Base-by-base conservation (phyloP, 2,888 invertebrate species). In the Pollenia amentaria region DNA sequence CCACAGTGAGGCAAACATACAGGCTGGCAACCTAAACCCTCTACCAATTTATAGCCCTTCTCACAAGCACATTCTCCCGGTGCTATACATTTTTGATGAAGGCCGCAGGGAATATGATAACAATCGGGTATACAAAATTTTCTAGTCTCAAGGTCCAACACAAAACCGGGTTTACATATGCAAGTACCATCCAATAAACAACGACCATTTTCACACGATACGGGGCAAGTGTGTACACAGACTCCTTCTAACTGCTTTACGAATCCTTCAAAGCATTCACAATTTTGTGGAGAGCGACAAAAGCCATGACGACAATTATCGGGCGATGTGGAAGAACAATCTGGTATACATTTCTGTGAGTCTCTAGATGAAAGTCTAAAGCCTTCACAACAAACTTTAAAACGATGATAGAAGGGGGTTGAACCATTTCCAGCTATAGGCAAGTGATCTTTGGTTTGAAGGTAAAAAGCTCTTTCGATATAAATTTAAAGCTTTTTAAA, bases 311-410 rank as follows among this genome's bases (percentile, higher is more conserved):
- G 90, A 60, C 94, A 94, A 84, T 94, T 94, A 2, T 90, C 88
- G 2, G 94, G 93, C 14, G 92, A 90, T 3, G 77, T 84, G 9
- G 55, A 64, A 0, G 76, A 67, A 88, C 95, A 95, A 16, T 92
- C 90, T 0, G 94, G 93, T 53, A 91, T 88, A 88, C 94, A 94
- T 73, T 65, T 64, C 0, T 67, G 21, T 70, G 65, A 67, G 90
- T 94, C 94, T 91, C 95, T 94, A 1, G 94, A 93, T 89, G 95
- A 95, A 6, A 94, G 94, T 73, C 94, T 93, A 92, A 95, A 97
- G 38, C 97, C 97, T 0, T 94, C 94, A 90, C 97, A 97, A 90
- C 97, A 97, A 16, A 95, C 94, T 73, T 95, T 94, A 87, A 96
- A 94, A 88, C 95, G 94, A 89, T 91, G 96, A 96, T 90, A 92